Conservation (phyloP, 2,888 invertebrate species). For the Drosophila kokeensis region DNA sequence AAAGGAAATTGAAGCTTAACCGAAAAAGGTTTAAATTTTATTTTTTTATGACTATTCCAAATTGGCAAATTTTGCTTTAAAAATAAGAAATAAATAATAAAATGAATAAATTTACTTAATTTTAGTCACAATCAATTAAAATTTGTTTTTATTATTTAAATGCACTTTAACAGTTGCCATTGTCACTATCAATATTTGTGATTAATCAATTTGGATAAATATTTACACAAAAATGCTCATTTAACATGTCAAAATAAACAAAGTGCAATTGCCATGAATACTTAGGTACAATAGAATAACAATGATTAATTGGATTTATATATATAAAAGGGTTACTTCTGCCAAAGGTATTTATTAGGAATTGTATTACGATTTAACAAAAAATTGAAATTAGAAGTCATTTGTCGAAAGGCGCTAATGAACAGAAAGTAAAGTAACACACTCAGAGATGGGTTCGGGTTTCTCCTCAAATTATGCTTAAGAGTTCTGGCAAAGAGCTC, state of each 20-base stretch:
- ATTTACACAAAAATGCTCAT: neutral
- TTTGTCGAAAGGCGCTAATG: neutral
- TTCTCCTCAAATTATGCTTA: neutral
- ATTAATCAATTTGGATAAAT: neutral
- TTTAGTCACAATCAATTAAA: neutral
- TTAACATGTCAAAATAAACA: slow-evolving; percentile 3
- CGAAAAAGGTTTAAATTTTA: neutral
- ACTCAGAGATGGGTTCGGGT: neutral
- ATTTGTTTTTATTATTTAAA: neutral
- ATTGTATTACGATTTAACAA: neutral
- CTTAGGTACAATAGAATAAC: neutral
- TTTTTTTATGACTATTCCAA: neutral
- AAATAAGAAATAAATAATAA: no score
- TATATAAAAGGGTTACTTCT: neutral
- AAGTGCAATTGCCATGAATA: slow-evolving; percentile 9
- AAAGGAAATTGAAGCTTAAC: neutral
- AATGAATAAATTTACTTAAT: neutral
- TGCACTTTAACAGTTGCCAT: neutral
- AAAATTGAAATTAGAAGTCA: neutral
- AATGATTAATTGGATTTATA: slow-evolving; percentile 20
- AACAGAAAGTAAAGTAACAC: neutral
- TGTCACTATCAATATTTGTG: neutral
- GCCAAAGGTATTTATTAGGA: slow-evolving; percentile 2
- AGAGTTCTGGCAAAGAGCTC: neutral
- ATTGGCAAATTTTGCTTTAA: neutral